These are phyloP conservation scores for Drepana falcataria DNA, from an alignment of 2,888 invertebrate genomes.

Conservation along the genomic window DNA sequence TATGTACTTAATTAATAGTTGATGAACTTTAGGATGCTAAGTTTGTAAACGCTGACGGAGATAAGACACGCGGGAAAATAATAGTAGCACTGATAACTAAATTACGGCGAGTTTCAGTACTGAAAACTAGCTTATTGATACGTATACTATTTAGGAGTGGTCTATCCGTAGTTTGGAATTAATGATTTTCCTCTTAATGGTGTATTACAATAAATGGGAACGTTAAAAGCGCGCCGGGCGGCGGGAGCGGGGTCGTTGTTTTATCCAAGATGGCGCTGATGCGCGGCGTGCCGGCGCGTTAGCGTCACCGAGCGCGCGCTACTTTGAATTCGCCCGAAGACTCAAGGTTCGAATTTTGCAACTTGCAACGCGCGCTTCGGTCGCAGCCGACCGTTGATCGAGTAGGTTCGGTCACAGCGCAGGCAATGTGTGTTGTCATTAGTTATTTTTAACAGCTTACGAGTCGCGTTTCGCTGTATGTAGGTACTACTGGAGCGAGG, in stretches of 20 bases:
- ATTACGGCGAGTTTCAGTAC: conserved; percentile 5
- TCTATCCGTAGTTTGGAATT: conserved; percentile 12
- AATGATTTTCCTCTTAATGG: conserved; percentile 20
- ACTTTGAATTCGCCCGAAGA: conserved; percentile 54
- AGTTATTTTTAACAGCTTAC: conserved; percentile 71
- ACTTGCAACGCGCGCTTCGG: conserved; percentile 39
- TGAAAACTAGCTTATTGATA: neutral
- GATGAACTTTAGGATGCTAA: conserved; percentile 36
- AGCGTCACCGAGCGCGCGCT: conserved; percentile 67
- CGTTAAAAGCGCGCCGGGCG: conserved; percentile 59
- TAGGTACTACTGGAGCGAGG: conserved; percentile 46
- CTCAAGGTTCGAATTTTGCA: conserved; percentile 65
- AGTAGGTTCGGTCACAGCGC: conserved; percentile 66
- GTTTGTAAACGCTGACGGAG: conserved; percentile 45
- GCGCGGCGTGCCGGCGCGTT: conserved; percentile 72
- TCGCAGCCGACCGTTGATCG: conserved; percentile 12
- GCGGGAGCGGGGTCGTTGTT: conserved; percentile 46
- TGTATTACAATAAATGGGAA: conserved; percentile 27
- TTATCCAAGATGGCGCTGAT: conserved; percentile 70
- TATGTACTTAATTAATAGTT: conserved; percentile 20
- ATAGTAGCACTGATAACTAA: conserved; percentile 20
- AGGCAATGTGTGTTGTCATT: conserved; percentile 73
- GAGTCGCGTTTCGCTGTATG: conserved; percentile 25
- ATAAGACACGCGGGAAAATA: conserved; percentile 65
- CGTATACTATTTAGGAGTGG: conserved; percentile 4